Percentiles rank a stretch among this genome's conserved stretches.
These are phyloP conservation scores for Emydocephalus ijimae DNA, from an alignment of 2,113 vertebrate species.

Conservation along the genomic window DNA sequence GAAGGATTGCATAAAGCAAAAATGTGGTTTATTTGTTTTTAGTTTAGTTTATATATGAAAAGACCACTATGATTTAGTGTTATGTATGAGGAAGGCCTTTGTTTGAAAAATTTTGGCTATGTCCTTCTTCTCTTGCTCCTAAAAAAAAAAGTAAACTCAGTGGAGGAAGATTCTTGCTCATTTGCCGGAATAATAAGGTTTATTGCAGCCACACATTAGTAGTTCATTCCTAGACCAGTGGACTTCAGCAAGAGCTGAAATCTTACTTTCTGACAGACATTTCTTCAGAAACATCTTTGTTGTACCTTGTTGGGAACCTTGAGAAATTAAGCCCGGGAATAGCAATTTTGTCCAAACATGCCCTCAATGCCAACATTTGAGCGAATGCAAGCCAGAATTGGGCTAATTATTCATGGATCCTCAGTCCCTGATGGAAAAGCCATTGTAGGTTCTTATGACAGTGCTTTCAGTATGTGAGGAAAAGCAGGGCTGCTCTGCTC, in stretches of 20 bases:
- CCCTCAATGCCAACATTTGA: neutral
- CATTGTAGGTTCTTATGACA: neutral
- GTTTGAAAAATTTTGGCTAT: neutral
- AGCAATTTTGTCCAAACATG: neutral
- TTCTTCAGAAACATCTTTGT: neutral
- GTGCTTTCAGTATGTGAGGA: slow-evolving; percentile 6
- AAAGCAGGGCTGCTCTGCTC: neutral
- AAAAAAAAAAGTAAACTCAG: neutral
- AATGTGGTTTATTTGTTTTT: neutral
- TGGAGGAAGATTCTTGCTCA: neutral
- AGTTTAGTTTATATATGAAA: neutral
- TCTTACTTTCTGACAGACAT: neutral
- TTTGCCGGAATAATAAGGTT: neutral
- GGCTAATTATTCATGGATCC: slow-evolving; percentile 15
- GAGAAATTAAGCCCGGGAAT: neutral
- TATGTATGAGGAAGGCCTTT: neutral
- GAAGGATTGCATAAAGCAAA: neutral
- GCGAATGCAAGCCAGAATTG: neutral
- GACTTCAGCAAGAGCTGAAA: neutral
- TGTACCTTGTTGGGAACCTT: neutral
- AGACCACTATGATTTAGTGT: neutral
- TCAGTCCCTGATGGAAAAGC: neutral
- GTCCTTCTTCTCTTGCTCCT: neutral
- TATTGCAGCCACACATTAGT: neutral
- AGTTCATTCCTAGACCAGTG: neutral